Conservation (phyloP, 2,113 vertebrate genomes). For the Ovibos moschatus region DNA sequence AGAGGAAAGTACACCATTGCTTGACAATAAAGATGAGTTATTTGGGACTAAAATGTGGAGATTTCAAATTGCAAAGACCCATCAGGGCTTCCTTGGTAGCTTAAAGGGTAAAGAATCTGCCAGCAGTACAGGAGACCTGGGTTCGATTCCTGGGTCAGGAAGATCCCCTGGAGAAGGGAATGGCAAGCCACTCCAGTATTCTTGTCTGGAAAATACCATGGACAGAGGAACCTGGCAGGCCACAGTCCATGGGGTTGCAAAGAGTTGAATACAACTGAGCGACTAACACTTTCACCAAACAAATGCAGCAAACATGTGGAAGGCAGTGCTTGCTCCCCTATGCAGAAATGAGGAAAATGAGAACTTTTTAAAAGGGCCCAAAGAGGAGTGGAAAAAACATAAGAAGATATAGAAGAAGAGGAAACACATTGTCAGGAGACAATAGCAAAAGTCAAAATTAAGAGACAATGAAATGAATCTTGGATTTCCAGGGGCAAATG, state of each 20-base stretch:
- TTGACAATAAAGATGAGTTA: background rate
- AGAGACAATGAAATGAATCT: background rate
- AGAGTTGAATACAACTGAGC: background rate
- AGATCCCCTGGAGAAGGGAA: background rate
- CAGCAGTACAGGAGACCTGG: background rate
- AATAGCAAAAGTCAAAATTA: background rate
- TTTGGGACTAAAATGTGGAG: background rate
- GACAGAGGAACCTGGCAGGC: background rate
- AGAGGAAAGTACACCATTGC: background rate
- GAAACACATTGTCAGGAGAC: background rate
- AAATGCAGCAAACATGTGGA: background rate
- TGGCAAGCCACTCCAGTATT: background rate
- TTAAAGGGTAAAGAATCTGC: background rate
- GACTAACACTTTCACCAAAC: background rate
- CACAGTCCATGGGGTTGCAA: background rate
- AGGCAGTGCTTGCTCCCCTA: background rate
- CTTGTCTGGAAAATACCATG: background rate
- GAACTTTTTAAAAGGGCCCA: background rate
- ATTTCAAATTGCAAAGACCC: background rate
- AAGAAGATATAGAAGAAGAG: background rate
- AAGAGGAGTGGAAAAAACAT: background rate
- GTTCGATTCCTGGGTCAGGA: background rate
- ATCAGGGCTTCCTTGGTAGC: background rate
- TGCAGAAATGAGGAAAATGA: background rate
- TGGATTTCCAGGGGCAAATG: background rate